Evolutionary conservation across 1,140 invertebrate species (phyloP), one percentile per base, ranked within the genome.

Genomic region (Drosophila miranda): DNA sequence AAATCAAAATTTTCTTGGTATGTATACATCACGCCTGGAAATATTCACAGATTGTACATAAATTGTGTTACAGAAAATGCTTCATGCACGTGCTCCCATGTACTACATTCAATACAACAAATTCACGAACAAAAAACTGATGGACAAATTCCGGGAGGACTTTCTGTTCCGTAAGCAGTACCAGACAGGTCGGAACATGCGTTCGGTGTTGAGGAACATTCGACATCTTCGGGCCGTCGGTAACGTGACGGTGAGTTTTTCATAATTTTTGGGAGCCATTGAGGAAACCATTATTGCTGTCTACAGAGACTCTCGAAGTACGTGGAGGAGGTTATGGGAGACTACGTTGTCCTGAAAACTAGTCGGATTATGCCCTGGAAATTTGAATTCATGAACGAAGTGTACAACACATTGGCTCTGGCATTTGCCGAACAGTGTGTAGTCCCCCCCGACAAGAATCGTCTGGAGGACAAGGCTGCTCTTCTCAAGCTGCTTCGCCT

Each of bases 361-460:
- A 43, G 62, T 61, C 68, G 87, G 11, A 75, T 80, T 34, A 90
- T 90, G 87, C 89, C 89, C 0, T 89, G 89, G 83, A 90, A 90
- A 60, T 83, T 86, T 50, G 89, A 90, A 46, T 90, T 90, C 43
- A 30, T 89, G 0, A 89, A 86, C 38, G 89, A 90, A 48, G 80
- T 90, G 3, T 90, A 90, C 23, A 90, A 90, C 44, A 89, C 60
- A 1, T 58, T 90, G 30, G 89, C 77, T 0, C 54, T 90, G 48
- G 76, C 89, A 8, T 59, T 83, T 7, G 45, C 69, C 1, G 89
- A 84, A 28, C 81, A 84, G 44, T 84, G 80, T 23, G 43, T 41
- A 30, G 51, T 86, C 6, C 76, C 72, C 0, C 34, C 3, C 11
- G 34, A 38, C 0, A 69, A 57, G 8, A 46, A 68, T 54, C 19